Evolutionary conservation across 2,113 vertebrate genomes (phyloP), one percentile per base, ranked within the genome.

Genomic region (Gymnarchus niloticus): DNA sequence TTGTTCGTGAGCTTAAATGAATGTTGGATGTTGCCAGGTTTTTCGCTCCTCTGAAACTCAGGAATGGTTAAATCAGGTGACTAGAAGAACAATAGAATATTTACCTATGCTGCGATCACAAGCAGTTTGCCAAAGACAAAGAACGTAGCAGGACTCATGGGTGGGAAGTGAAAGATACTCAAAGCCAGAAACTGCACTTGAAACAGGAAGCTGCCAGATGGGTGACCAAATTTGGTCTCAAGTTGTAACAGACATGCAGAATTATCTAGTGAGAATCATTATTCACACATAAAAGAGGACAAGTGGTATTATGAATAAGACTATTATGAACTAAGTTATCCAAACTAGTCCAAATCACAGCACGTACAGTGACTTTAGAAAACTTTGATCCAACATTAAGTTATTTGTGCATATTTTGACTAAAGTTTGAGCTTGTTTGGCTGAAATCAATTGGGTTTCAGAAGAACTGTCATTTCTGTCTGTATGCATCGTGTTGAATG

Each of bases 131-230:
- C 12, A 28, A 17, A 37, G 33, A 28, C 57, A 19, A 9, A 8
- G 46, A 85, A 86, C 57, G 85, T 76, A 80, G 78, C 84, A 61
- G 69, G 52, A 83, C 81, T 88, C 28, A 23, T 82, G 49, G 87
- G 89, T 91, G 88, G 90, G 92, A 91, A 89, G 88, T 91, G 90
- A 88, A 69, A 57, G 56, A 84, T 84, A 89, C 85, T 83, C 56
- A 78, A 77, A 28, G 86, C 88, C 84, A 83, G 78, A 48, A 28
- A 78, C 69, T 25, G 56, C 21, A 37, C 83, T 73, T 82, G 33
- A 57, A 83, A 77, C 17, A 41, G 81, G 56, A 46, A 28, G 14
- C 56, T 8, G 23, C 56, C 57, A 86, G 56, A 73, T 69, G 41
- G 46, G 8, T 82, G 59, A 54, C 80, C 59, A 56, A 86, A 56